Percentiles rank a stretch among this genome's conserved stretches.
These are phyloP conservation scores for Cyclopterus lumpus DNA, from an alignment of 2,797 vertebrate genomes.

Conservation along the genomic window DNA sequence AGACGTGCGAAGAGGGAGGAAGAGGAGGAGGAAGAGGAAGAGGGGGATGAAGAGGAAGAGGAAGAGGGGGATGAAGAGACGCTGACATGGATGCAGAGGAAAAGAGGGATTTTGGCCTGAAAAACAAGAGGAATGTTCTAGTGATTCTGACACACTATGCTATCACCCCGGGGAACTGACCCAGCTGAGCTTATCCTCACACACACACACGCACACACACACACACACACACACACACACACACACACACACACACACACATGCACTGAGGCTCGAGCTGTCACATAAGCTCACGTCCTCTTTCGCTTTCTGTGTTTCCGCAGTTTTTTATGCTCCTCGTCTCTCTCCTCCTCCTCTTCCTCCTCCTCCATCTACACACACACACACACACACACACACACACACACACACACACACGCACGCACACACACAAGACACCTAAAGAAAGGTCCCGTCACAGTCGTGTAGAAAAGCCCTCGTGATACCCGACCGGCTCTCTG, in stretches of 20 bases:
- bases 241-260: constrained; percentile 16
- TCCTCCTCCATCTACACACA: constrained; percentile 5
- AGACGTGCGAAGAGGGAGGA: too few species aligned
- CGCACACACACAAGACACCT: constrained; percentile 29
- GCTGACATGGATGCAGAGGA: constrained; percentile 31
- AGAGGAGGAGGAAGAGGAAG: too few species aligned
- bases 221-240: constrained; percentile 49
- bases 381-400: not conserved
- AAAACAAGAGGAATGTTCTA: constrained; percentile 71
- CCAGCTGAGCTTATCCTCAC: constrained; percentile 69
- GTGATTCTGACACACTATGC: constrained; percentile 69
- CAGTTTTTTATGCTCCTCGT: not conserved
- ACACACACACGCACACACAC: constrained; percentile 39
- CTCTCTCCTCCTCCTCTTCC: constrained; percentile 2
- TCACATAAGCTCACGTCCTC: constrained; percentile 72
- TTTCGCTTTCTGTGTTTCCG: constrained; percentile 45
- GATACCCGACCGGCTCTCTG: not conserved
- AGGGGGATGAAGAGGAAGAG: not conserved
- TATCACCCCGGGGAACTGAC: constrained; percentile 71
- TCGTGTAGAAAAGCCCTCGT: constrained; percentile 22
- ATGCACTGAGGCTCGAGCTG: constrained; percentile 61
- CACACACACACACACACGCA: constrained; percentile 9
- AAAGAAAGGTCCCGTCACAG: constrained; percentile 51
- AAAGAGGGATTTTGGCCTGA: constrained; percentile 51
- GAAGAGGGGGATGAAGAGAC: not conserved